These are phyloP conservation scores for Oplegnathus fasciatus DNA, from an alignment of 2,113 vertebrate genomes.

Conservation along the genomic window DNA sequence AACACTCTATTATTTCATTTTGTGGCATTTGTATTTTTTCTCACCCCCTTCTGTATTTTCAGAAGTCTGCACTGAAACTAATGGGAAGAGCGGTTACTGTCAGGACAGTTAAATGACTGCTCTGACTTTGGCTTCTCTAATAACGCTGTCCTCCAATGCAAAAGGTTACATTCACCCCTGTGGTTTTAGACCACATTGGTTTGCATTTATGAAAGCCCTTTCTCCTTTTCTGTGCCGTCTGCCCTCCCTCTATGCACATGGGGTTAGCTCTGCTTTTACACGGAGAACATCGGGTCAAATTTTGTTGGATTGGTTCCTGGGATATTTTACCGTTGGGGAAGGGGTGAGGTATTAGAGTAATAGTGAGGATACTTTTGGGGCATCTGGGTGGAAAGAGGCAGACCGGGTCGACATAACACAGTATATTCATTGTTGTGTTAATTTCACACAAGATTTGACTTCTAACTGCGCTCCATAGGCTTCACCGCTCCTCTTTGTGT, in stretches of 20 bases:
- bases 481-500: not conserved
- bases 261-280: constrained; percentile 58
- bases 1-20: constrained; percentile 82
- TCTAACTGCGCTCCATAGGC: not conserved
- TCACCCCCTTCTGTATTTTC: constrained; percentile 54
- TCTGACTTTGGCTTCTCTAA: constrained; percentile 78
- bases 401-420: constrained; percentile 14
- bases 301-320: constrained; percentile 63
- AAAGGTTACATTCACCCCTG: constrained; percentile 80
- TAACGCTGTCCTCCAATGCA: constrained; percentile 71
- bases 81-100: constrained; percentile 74
- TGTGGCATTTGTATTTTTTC: constrained; percentile 66
- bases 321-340: constrained; percentile 60
- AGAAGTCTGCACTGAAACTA: constrained; percentile 66
- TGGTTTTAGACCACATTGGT: constrained; percentile 75
- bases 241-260: constrained; percentile 42
- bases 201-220: constrained; percentile 73
- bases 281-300: constrained; percentile 65
- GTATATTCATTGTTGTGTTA: constrained; percentile 33
- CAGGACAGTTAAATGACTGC: constrained; percentile 75
- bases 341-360: constrained; percentile 45
- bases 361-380: constrained; percentile 35
- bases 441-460: constrained; percentile 50
- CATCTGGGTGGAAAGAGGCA: constrained; percentile 9
- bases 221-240: constrained; percentile 46